These are phyloP conservation scores for Blastobasis lacticolella DNA, from an alignment of 2,888 invertebrate genomes.

Conservation along the genomic window DNA sequence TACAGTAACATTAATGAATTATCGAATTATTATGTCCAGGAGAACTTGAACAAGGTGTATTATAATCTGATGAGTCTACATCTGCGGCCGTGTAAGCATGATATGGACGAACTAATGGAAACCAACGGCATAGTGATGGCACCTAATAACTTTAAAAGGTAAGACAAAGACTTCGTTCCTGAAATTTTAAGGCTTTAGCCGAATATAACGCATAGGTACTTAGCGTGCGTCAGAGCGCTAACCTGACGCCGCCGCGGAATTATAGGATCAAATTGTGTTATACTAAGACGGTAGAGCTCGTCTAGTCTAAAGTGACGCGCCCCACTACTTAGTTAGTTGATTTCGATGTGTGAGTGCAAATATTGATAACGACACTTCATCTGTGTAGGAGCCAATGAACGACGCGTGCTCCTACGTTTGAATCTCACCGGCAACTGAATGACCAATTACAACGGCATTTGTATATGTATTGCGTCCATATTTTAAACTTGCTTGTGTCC, in stretches of 20 bases:
- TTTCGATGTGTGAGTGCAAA: too few relatives aligned
- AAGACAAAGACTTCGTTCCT: constrained; percentile 5
- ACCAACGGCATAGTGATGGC: constrained; percentile 45
- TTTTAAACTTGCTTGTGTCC: too few relatives aligned
- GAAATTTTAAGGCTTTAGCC: not conserved
- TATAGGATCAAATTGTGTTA: not conserved
- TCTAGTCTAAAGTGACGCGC: too few relatives aligned
- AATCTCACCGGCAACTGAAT: too few relatives aligned
- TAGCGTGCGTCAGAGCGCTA: not conserved
- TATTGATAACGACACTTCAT: too few relatives aligned
- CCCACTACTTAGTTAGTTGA: too few relatives aligned
- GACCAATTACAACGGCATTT: too few relatives aligned
- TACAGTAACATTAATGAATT: not conserved
- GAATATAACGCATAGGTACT: not conserved
- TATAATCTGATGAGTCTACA: constrained; percentile 61
- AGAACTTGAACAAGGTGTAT: constrained; percentile 54
- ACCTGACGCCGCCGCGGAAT: not conserved
- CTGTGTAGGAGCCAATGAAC: too few relatives aligned
- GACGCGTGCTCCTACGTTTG: too few relatives aligned
- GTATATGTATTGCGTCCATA: too few relatives aligned
- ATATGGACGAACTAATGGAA: constrained; percentile 56
- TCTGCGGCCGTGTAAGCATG: constrained; percentile 69
- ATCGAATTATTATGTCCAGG: constrained; percentile 23
- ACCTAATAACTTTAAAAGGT: constrained; percentile 65
- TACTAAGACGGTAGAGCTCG: too few relatives aligned